These are phyloP conservation scores for Bombus fervidus DNA, from an alignment of 1,140 invertebrate genomes.

Conservation along the genomic window DNA sequence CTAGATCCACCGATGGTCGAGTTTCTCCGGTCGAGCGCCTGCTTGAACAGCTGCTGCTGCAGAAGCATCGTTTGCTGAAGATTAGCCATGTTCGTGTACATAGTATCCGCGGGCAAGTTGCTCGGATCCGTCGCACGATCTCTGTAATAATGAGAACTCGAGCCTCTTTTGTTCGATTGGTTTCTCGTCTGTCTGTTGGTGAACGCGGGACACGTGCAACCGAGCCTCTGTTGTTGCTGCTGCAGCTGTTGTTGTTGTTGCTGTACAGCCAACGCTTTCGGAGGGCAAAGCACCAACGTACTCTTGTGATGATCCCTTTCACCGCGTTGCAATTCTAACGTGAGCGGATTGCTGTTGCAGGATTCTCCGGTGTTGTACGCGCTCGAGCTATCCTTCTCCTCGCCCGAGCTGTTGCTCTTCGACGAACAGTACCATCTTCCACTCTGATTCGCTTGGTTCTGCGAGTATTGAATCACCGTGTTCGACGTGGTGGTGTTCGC, in stretches of 20 bases:
- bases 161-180: slow-evolving; percentile 67
- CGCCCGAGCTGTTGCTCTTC: slow-evolving; percentile 83
- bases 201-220: slow-evolving; percentile 73
- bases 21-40: slow-evolving; percentile 81
- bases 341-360: slow-evolving; percentile 88
- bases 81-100: slow-evolving; percentile 90
- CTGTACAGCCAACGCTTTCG: slow-evolving; percentile 51
- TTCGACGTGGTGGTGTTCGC: background rate
- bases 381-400: slow-evolving; percentile 87
- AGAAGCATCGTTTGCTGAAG: slow-evolving; percentile 88
- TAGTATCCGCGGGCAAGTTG: slow-evolving; percentile 82
- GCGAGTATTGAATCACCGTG: background rate
- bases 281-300: slow-evolving; percentile 80
- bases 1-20: slow-evolving; percentile 58
- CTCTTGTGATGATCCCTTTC: slow-evolving; percentile 80
- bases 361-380: slow-evolving; percentile 91
- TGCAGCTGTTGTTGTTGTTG: slow-evolving; percentile 23
- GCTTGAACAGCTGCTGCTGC: slow-evolving; percentile 88
- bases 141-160: slow-evolving; percentile 69
- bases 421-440: slow-evolving; percentile 80
- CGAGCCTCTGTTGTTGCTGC: slow-evolving; percentile 40
- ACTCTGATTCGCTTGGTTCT: slow-evolving; percentile 44
- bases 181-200: slow-evolving; percentile 66
- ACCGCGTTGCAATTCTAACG: slow-evolving; percentile 83
- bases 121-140: slow-evolving; percentile 27